Base-by-base conservation (phyloP, 2,797 vertebrate species). In the Hypotaenidia philippensis region DNA sequence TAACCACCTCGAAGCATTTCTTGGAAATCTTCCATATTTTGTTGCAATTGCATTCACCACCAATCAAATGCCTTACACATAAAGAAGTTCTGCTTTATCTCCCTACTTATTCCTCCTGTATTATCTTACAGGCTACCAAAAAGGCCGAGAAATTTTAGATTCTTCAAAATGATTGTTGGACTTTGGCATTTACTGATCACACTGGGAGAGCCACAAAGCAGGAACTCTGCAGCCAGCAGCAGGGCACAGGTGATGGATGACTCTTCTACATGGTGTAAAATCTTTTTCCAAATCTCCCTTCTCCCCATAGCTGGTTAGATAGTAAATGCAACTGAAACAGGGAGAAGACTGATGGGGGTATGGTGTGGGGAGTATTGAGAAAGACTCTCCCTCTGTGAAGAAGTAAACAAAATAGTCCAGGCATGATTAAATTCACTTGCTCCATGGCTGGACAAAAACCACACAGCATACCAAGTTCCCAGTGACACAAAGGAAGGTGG, bases 391-490 rank as follows among this genome's bases (percentile, higher is more conserved):
- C 88, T 19, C 45, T 72, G 9, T 20, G 66, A 18, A 83, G 52
- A 6, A 79, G 38, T 15, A 41, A 87, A 70, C 38, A 85, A 89
- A 87, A 91, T 34, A 87, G 84, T 50, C 63, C 59, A 87, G 41
- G 10, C 7, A n/a, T 56, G 17, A 63, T 38, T 32, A 57, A 84
- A 83, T 56, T 55, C 0, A 84, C 10, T 69, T 76, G 45, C 32
- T 66, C n/a, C 52, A 44, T 17, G 53, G 45, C 16, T 69, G 13
- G 27, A 82, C 4, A 1, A 61, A 60, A 94, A 57, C 23, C 12
- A 7, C 1, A 0, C 9, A 41, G 49, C 23, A 26, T 9, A 47
- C 10, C 21, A 65, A 20, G 1, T 9, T 85, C 38, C 21, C 34
- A 61, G 14, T 16, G 63, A 41, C 15, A 61, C 22, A 76, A 79